These are phyloP conservation scores for Oreocharis arfaki DNA, from an alignment of 2,113 vertebrate genomes.

Conservation along the genomic window DNA sequence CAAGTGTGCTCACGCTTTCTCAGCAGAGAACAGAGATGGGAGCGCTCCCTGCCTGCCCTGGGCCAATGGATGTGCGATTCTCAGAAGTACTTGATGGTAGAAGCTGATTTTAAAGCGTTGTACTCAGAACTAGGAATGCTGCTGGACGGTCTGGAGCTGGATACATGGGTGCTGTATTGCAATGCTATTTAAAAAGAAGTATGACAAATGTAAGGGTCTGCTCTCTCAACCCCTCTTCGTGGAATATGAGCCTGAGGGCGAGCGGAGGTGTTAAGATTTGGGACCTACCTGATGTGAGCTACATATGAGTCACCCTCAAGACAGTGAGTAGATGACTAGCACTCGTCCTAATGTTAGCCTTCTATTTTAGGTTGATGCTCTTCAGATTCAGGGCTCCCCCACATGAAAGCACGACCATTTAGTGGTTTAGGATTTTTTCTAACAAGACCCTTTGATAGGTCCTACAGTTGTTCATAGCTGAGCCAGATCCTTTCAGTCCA, in stretches of 20 bases:
- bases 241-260: not conserved
- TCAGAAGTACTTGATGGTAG: not conserved
- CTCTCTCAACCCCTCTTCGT: not conserved
- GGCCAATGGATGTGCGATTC: not conserved
- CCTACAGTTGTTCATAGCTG: not conserved
- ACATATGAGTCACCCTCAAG: conserved; percentile 12
- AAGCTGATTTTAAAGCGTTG: not conserved
- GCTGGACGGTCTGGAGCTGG: not conserved
- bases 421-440: not conserved
- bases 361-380: conserved; percentile 32
- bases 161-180: not conserved
- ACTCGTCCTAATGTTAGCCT: not conserved
- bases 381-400: conserved; percentile 4
- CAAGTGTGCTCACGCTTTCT: not conserved
- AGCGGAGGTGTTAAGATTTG: not conserved
- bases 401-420: not conserved
- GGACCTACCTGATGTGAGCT: conserved; percentile 1
- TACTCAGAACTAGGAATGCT: not conserved
- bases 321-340: conserved; percentile 15
- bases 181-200: not conserved
- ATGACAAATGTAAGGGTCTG: not conserved
- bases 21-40: not conserved
- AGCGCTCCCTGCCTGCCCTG: fast-evolving
- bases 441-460: not conserved
- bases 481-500: not conserved